Evolutionary conservation across 2,113 vertebrate genomes (phyloP).

Genomic region (Elephantulus edwardii): DNA sequence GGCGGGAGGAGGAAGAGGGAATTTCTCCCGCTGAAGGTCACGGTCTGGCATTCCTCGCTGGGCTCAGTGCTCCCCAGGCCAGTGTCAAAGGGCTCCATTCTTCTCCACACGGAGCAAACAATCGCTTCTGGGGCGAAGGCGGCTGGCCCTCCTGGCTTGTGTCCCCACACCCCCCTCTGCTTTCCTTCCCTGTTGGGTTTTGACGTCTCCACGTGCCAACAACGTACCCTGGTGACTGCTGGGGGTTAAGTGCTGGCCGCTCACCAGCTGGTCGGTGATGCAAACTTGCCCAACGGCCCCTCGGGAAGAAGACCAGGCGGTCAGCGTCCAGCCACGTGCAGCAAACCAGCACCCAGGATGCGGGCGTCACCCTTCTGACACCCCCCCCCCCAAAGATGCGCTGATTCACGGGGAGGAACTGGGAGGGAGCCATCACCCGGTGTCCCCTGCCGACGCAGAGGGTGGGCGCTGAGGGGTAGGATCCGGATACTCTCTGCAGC

Average conservation of each 20-base stretch:
- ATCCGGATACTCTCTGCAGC: not conserved
- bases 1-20: constrained; percentile 44
- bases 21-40: constrained; percentile 83
- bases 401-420: accelerated
- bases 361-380: not conserved
- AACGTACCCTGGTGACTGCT: not conserved
- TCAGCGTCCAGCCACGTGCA: not conserved
- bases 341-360: accelerated
- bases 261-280: too few relatives aligned
- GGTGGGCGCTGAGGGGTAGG: not conserved
- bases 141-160: too few relatives aligned
- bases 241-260: too few relatives aligned
- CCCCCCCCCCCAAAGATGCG: too few relatives aligned
- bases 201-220: not conserved
- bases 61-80: constrained; percentile 42
- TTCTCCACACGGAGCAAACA: constrained; percentile 69
- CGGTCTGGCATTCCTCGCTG: constrained; percentile 77
- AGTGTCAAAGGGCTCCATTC: constrained; percentile 84
- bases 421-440: not conserved
- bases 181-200: not conserved
- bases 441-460: accelerated
- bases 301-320: not conserved
- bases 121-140: constrained; percentile 31
- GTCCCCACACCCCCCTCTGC: not conserved
- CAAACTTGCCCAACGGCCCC: too few relatives aligned